Conservation (phyloP, 2,888 invertebrate genomes). For the Schizotus pectinicornis region DNA sequence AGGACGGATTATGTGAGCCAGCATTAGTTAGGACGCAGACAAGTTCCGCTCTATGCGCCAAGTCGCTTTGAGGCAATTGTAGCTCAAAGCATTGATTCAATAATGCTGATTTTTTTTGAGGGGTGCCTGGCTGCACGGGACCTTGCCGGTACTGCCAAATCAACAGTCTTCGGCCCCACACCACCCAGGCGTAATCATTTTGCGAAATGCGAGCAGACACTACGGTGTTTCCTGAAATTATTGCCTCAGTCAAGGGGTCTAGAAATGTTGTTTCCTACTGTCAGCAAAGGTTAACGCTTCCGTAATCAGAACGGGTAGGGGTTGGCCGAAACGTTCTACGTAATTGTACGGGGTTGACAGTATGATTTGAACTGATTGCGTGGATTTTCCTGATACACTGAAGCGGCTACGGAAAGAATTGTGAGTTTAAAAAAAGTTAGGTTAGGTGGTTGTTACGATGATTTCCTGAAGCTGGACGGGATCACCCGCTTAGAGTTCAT, state of each 20-base stretch:
- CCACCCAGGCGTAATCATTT: conserved; percentile 67
- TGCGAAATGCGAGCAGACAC: conserved; percentile 62
- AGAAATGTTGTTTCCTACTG: conserved; percentile 55
- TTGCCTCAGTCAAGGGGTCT: conserved; percentile 1
- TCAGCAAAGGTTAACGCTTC: conserved; percentile 86
- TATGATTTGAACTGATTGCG: conserved; percentile 75
- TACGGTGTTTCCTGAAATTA: conserved; percentile 50
- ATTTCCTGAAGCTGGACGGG: conserved; percentile 50
- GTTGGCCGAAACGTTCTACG: conserved; percentile 80
- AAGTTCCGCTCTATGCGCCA: conserved; percentile 87
- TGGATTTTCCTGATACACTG: conserved; percentile 67
- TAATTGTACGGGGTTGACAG: conserved; percentile 76
- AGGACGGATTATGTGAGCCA: conserved; percentile 73
- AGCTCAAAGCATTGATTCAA: conserved; percentile 79
- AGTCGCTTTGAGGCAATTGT: conserved; percentile 87
- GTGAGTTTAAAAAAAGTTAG: conserved; percentile 9
- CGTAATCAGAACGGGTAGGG: conserved; percentile 86
- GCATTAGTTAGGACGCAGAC: conserved; percentile 73
- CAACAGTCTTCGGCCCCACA: conserved; percentile 82
- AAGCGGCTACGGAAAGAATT: conserved; percentile 54
- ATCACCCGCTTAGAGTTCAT: conserved; percentile 43
- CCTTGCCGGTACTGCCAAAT: conserved; percentile 79
- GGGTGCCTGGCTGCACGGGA: conserved; percentile 51
- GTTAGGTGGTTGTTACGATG: conserved; percentile 46
- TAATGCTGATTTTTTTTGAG: conserved; percentile 55